These are phyloP conservation scores for Scaptomyza graminum DNA, from an alignment of 1,140 invertebrate species.

Conservation along the genomic window DNA sequence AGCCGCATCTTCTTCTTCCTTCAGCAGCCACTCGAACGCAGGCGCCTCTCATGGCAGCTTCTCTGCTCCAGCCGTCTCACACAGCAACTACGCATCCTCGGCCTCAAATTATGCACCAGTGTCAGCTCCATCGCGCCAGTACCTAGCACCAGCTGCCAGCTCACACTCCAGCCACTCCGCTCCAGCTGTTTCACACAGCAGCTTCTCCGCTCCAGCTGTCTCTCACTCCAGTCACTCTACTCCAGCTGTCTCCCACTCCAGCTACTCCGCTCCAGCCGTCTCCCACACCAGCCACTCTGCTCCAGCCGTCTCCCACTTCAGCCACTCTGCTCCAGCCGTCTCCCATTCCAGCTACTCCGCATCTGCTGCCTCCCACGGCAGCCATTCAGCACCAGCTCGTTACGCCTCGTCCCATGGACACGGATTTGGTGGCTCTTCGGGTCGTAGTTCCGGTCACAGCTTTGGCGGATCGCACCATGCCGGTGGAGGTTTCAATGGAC, in stretches of 20 bases:
- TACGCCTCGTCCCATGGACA: slow-evolving; percentile 21
- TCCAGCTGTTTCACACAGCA: slow-evolving; percentile 3
- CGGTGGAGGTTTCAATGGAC: not conserved
- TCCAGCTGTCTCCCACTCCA: slow-evolving; percentile 36
- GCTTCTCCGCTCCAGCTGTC: slow-evolving; percentile 26
- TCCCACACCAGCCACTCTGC: slow-evolving; percentile 20
- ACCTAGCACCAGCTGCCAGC: slow-evolving; percentile 30
- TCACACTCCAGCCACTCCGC: slow-evolving; percentile 10
- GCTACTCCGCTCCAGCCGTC: slow-evolving; percentile 14
- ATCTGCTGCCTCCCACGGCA: not conserved
- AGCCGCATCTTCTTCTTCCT: not conserved
- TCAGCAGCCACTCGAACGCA: no score
- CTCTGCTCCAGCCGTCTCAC: slow-evolving; percentile 14
- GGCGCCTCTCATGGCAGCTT: not conserved
- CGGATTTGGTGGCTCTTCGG: slow-evolving; percentile 27
- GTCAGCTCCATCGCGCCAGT: slow-evolving; percentile 53
- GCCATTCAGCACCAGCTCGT: slow-evolving; percentile 24
- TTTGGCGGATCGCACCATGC: slow-evolving; percentile 19
- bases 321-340: slow-evolving; percentile 18
- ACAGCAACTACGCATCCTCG: slow-evolving; percentile 9
- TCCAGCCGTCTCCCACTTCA: slow-evolving; percentile 8
- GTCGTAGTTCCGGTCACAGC: slow-evolving; percentile 16
- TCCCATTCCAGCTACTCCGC: slow-evolving; percentile 18
- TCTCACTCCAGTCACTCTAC: slow-evolving; percentile 31
- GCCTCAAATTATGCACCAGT: slow-evolving; percentile 15